A percentile compares a stretch with the other conserved stretches of the same genome.
These are phyloP conservation scores for Helicoverpa armigera DNA, from an alignment of 1,140 invertebrate genomes.

Conservation along the genomic window DNA sequence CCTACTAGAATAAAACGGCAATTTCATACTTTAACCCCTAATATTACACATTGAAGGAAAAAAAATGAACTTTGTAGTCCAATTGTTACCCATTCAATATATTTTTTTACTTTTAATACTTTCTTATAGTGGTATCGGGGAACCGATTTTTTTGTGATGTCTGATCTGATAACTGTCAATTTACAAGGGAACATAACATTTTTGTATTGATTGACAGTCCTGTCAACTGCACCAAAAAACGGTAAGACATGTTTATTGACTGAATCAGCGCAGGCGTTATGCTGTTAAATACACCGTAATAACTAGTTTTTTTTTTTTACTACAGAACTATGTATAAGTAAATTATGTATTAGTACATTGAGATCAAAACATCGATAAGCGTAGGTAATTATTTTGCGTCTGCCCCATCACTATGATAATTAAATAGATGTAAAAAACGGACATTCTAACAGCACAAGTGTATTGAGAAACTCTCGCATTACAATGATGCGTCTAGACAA, in stretches of 20 bases:
- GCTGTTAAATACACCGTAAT: not conserved
- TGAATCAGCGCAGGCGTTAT: not conserved
- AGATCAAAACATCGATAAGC: not conserved
- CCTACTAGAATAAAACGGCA: too few species aligned
- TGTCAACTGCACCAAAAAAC: too few species aligned
- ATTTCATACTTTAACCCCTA: too few species aligned
- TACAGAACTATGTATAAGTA: not conserved
- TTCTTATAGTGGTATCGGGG: not conserved
- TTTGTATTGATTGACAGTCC: too few species aligned
- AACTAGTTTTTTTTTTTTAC: not conserved
- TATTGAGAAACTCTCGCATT: constrained; percentile 5
- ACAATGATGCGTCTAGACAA: constrained; percentile 2
- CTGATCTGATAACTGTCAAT: too few species aligned
- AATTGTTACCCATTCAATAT: too few species aligned
- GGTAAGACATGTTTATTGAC: too few species aligned
- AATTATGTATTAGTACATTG: too few species aligned
- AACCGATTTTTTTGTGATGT: too few species aligned
- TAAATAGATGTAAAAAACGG: not conserved
- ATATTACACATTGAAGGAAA: not conserved
- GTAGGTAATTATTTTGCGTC: not conserved
- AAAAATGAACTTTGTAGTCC: not conserved
- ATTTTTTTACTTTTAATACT: too few species aligned
- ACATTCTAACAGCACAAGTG: constrained; percentile 3
- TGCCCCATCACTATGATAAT: not conserved
- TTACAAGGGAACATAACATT: too few species aligned